Percentiles rank a stretch among this genome's conserved stretches.
These are phyloP conservation scores for Notarius quadriscutis DNA, from an alignment of 2,113 vertebrate genomes.

Conservation along the genomic window DNA sequence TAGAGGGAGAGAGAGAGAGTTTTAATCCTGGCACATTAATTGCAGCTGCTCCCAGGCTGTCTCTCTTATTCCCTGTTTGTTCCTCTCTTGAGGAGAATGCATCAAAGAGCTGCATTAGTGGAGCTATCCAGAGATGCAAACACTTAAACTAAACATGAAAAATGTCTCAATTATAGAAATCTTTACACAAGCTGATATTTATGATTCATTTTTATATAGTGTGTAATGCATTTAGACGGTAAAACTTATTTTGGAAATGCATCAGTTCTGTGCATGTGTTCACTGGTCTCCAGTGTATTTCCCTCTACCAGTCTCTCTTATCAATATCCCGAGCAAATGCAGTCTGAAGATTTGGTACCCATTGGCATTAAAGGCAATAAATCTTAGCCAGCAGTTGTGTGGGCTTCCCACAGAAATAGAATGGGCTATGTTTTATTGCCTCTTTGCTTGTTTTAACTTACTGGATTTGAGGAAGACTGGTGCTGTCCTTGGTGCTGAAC, in stretches of 20 bases:
- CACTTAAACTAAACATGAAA: conserved; percentile 52
- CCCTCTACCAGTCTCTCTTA: conserved; percentile 46
- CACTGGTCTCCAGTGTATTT: conserved; percentile 27
- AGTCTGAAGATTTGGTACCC: conserved; percentile 71
- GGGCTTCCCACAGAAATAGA: conserved; percentile 74
- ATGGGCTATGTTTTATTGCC: conserved; percentile 71
- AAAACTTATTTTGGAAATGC: conserved; percentile 33
- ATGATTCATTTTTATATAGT: conserved; percentile 49
- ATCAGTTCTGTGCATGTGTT: conserved; percentile 39
- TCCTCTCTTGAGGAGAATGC: conserved; percentile 38
- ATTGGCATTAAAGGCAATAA: conserved; percentile 65
- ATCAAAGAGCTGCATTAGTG: conserved; percentile 49
- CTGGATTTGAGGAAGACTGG: conserved; percentile 67
- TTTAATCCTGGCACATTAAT: conserved; percentile 47
- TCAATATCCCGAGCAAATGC: conserved; percentile 66
- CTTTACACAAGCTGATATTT: conserved; percentile 42
- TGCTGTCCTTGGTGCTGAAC: conserved; percentile 66
- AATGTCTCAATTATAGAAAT: conserved; percentile 52
- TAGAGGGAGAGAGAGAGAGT: conserved; percentile 35
- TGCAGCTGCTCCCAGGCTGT: conserved; percentile 15
- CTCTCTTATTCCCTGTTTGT: conserved; percentile 27
- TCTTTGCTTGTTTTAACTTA: conserved; percentile 72
- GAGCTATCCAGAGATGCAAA: conserved; percentile 48
- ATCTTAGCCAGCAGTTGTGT: conserved; percentile 73
- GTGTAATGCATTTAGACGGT: conserved; percentile 40